Conservation (phyloP, 2,888 invertebrate genomes). For the Tinea semifulvella region DNA sequence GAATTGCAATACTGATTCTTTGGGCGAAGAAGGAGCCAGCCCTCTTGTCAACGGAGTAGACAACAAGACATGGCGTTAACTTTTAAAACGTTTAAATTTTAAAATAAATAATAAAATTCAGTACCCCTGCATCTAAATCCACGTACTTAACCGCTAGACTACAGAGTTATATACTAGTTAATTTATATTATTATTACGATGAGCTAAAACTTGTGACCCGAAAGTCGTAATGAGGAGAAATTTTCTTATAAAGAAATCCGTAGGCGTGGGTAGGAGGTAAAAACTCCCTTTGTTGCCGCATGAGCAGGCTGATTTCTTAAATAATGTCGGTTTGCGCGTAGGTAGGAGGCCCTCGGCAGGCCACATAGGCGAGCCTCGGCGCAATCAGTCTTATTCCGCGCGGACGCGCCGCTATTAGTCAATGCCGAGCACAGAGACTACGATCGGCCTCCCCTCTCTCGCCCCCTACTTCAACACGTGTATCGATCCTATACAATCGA, state of each 20-base stretch:
- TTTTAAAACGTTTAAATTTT: too few relatives aligned
- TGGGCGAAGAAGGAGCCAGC: too few relatives aligned
- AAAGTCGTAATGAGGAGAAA: conserved; percentile 6
- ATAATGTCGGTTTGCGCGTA: conserved; percentile 61
- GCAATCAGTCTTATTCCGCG: conserved; percentile 66
- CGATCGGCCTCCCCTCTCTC: conserved; percentile 32
- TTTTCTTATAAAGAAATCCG: not conserved
- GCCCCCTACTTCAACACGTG: conserved; percentile 28
- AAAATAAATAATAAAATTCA: too few relatives aligned
- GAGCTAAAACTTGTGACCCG: too few relatives aligned
- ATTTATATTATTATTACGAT: too few relatives aligned
- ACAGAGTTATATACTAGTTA: too few relatives aligned
- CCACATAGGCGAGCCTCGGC: conserved; percentile 52
- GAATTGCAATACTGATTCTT: too few relatives aligned
- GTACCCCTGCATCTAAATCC: too few relatives aligned
- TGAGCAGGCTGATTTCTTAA: conserved; percentile 62
- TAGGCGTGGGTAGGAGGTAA: conserved; percentile 40
- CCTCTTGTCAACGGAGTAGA: too few relatives aligned
- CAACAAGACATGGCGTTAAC: too few relatives aligned
- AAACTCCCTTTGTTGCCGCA: conserved; percentile 60
- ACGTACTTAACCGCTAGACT: too few relatives aligned
- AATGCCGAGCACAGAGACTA: conserved; percentile 63
- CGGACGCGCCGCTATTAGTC: conserved; percentile 64
- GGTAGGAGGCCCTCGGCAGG: conserved; percentile 42
- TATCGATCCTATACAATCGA: conserved; percentile 61